These are phyloP conservation scores for Zonitis immaculata DNA, from an alignment of 2,888 invertebrate species.

Conservation along the genomic window DNA sequence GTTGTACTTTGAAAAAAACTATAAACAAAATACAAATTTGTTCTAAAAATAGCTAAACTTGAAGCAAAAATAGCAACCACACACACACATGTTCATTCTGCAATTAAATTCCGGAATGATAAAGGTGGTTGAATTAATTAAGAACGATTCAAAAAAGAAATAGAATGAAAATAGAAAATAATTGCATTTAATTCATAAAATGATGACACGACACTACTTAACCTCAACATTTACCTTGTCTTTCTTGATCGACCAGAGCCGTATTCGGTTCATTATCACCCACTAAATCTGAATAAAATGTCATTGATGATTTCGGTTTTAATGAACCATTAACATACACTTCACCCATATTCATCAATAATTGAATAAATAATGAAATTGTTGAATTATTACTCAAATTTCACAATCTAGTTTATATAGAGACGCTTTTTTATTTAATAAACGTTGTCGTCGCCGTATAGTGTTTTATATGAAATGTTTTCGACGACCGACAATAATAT, in stretches of 20 bases:
- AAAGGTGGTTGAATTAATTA: too few species aligned
- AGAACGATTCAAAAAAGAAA: not conserved
- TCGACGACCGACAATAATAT: not conserved
- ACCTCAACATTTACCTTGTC: conserved; percentile 36
- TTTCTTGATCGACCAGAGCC: conserved; percentile 28
- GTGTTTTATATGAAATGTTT: not conserved
- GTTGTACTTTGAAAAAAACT: too few species aligned
- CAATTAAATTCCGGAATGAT: too few species aligned
- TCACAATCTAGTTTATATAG: too few species aligned
- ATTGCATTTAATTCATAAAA: not conserved
- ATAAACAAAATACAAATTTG: too few species aligned
- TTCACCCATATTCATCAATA: conserved; percentile 31
- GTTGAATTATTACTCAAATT: too few species aligned
- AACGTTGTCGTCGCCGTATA: not conserved
- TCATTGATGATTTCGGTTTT: conserved; percentile 30
- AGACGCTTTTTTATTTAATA: too few species aligned
- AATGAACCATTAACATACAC: conserved; percentile 33
- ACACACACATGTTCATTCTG: too few species aligned
- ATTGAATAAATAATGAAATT: too few species aligned
- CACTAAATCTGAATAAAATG: conserved; percentile 35
- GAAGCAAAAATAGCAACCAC: too few species aligned
- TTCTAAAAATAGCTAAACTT: too few species aligned
- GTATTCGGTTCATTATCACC: conserved; percentile 32
- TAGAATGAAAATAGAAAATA: too few species aligned
- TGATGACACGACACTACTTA: conserved; percentile 10